phyloP scores from a whole-genome alignment of 2,113 vertebrate genomes.

The Tenebrosternarchus preto region DNA sequence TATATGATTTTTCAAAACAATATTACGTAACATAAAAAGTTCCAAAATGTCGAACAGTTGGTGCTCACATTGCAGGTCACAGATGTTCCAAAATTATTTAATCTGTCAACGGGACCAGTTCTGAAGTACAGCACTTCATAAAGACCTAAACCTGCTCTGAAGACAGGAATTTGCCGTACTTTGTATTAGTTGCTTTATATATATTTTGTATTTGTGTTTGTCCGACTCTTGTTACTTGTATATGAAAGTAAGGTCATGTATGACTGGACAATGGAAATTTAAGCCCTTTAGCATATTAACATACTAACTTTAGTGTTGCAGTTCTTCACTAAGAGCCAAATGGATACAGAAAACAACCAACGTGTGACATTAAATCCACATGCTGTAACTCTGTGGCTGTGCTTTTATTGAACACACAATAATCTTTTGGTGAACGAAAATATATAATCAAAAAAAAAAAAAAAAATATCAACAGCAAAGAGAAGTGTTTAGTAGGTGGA shows the following conservation, averaged over 20 bases:
- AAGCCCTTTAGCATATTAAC: no score
- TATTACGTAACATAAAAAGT: neutral
- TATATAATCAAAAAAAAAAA: neutral
- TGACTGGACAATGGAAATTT: no score
- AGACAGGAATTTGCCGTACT: no score
- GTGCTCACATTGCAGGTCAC: neutral
- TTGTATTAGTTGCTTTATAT: no score
- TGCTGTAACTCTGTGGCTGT: neutral
- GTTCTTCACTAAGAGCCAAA: no score
- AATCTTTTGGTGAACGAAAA: neutral
- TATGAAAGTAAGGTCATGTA: no score
- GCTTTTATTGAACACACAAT: conserved; percentile 18
- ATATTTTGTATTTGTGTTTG: no score
- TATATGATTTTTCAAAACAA: conserved; percentile 10
- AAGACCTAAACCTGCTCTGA: no score
- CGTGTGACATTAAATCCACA: neutral
- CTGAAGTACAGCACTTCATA: neutral
- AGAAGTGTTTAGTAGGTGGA: neutral
- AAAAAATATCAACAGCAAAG: conserved; percentile 10
- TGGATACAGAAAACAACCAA: neutral
- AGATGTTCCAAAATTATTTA: neutral
- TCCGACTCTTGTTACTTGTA: no score
- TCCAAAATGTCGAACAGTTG: neutral
- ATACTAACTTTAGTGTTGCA: no score
- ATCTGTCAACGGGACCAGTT: neutral